These are phyloP conservation scores for Junco hyemalis DNA, from an alignment of 2,113 vertebrate species.

Conservation along the genomic window DNA sequence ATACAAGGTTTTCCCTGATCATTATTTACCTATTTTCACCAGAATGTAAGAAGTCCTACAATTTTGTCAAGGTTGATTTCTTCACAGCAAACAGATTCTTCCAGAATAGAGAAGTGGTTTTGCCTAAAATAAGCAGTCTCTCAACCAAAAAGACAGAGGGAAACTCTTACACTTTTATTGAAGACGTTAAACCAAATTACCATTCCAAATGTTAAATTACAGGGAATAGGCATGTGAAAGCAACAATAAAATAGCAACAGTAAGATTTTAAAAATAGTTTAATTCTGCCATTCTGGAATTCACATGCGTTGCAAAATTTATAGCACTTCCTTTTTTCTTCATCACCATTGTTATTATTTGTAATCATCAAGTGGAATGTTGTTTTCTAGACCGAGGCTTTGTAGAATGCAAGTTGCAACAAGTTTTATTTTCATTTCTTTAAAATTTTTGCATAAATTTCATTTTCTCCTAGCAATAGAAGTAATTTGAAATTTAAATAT, in stretches of 20 bases:
- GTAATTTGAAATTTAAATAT: background rate
- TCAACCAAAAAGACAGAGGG: background rate
- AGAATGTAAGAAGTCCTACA: background rate
- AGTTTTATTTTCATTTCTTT: constrained; percentile 8
- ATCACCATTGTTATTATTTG: background rate
- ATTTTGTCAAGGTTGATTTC: background rate
- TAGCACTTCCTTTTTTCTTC: background rate
- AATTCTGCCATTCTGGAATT: constrained; percentile 14
- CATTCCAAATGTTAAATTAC: constrained; percentile 20
- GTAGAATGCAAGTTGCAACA: constrained; percentile 11
- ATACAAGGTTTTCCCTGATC: background rate
- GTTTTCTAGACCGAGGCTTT: constrained; percentile 13
- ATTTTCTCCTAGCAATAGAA: constrained; percentile 16
- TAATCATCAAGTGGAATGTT: background rate
- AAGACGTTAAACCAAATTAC: constrained; percentile 5
- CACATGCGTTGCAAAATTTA: background rate
- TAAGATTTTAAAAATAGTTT: background rate
- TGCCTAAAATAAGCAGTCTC: background rate
- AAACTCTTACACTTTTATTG: background rate
- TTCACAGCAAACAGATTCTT: background rate
- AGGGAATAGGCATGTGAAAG: background rate
- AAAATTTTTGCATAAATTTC: background rate
- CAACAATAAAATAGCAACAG: background rate
- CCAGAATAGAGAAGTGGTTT: background rate
- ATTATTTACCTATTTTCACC: background rate